Evolutionary conservation across 2,113 vertebrate genomes (phyloP), one percentile per base, ranked within the genome.

Genomic region (Etheostoma spectabile): DNA sequence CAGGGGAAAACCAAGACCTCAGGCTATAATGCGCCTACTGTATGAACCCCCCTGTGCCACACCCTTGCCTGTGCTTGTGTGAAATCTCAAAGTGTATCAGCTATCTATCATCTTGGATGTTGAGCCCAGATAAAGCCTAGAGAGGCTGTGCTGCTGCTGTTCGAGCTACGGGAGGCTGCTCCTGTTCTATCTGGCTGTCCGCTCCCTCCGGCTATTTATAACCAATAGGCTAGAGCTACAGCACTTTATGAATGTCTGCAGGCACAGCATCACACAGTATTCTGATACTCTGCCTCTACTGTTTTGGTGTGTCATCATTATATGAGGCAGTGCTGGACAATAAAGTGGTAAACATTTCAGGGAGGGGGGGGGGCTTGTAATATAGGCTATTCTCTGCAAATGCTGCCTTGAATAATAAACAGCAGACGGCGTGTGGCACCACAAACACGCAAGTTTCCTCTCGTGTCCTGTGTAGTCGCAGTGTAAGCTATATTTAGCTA

Each of bases 171-270:
- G 80, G 73, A 90, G 79, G 66, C 83, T 85, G 88, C 86, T 84
- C 56, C 68, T 83, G 56, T 76, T 76, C 83, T 83, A 78, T 80
- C 87, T 78, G 81, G 45, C 83, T 70, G 52, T 86, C 85, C 80
- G 60, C 77, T 91, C 87, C 91, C 90, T 82, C 85, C 38, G 81
- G 93, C 91, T 93, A 93, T 94, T 93, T 92, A 92, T 93, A 92
- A 92, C 88, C 87, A 86, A 83, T 63, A 70, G n/a, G n/a, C n/a
- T n/a, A n/a, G 77, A 87, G 92, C 89, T 76, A 86, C 89, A 91
- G 87, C 87, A 87, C 90, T 93, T 92, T 89, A 89, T 92, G 90
- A 91, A 93, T 89, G 87, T 92, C 93, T 79, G 85, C 92, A 92
- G 91, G 92, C 88, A 56, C 84, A 80, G 84, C 84, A 78, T 88